Conservation (phyloP, 2,888 invertebrate species). For the Euzophera pinguis region DNA sequence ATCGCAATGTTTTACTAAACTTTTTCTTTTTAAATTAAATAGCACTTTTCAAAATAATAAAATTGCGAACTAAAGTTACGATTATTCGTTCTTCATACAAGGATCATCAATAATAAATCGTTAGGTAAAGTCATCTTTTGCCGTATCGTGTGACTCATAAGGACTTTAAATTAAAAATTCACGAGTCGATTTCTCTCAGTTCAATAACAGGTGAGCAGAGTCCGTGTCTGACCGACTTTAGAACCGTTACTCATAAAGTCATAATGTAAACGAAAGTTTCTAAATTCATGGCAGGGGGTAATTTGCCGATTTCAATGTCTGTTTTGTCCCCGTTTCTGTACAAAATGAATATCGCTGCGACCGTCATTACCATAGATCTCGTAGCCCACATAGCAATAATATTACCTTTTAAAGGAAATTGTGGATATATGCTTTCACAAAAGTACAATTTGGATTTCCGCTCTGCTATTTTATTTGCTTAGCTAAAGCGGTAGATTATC, state of each 20-base stretch:
- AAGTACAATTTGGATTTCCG: slow-evolving; percentile 6
- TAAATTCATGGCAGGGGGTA: slow-evolving; percentile 22
- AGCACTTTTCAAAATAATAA: no score
- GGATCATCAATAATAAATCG: no score
- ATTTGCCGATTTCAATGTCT: slow-evolving; percentile 27
- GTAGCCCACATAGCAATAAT: slow-evolving; percentile 18
- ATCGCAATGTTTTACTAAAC: no score
- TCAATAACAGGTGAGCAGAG: background rate
- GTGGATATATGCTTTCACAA: slow-evolving; percentile 21
- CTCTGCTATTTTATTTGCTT: no score
- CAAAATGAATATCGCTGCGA: background rate
- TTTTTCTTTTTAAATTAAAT: no score
- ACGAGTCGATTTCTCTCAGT: background rate
- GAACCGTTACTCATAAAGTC: slow-evolving; percentile 11
- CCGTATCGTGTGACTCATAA: no score
- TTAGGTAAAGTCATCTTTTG: no score
- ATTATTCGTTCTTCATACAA: no score
- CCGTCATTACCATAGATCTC: slow-evolving; percentile 16
- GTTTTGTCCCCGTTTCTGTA: slow-evolving; percentile 22
- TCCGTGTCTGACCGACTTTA: slow-evolving; percentile 13
- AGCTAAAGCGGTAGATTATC: no score
- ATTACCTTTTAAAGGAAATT: slow-evolving; percentile 16
- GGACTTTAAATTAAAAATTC: background rate
- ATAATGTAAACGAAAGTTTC: slow-evolving; percentile 21
- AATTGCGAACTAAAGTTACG: no score